A percentile compares a stretch with the other conserved stretches of the same genome.
Conservation (phyloP, 2,113 vertebrate genomes). For the Halichoerus grypus region DNA sequence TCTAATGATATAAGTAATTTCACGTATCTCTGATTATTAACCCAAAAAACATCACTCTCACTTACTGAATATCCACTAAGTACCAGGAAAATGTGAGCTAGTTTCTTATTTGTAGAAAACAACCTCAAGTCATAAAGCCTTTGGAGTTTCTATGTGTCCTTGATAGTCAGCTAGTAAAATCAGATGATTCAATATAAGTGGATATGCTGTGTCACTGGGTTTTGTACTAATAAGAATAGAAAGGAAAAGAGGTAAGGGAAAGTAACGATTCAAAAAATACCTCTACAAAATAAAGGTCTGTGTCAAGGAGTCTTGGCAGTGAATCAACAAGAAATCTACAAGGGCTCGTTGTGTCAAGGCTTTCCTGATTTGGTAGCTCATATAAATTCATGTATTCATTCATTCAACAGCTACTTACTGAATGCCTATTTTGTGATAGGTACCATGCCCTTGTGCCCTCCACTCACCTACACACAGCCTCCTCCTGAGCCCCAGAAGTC, state of each 20-base stretch:
- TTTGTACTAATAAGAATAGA: conserved; percentile 53
- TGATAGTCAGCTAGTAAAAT: conserved; percentile 25
- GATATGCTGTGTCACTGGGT: conserved; percentile 5
- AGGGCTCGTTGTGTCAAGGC: background rate
- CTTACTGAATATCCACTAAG: background rate
- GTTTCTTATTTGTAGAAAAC: background rate
- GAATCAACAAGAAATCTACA: conserved; percentile 55
- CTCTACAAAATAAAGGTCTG: conserved; percentile 32
- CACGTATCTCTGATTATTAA: background rate
- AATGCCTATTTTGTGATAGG: background rate
- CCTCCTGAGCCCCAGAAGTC: background rate
- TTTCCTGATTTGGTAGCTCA: background rate
- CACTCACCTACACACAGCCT: background rate
- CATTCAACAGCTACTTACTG: conserved; percentile 6
- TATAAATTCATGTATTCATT: conserved; percentile 54
- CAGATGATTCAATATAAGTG: background rate
- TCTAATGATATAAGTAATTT: conserved; percentile 28
- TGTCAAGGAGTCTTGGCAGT: conserved; percentile 68
- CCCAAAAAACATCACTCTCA: background rate
- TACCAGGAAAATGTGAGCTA: background rate
- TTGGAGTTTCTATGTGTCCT: conserved; percentile 1
- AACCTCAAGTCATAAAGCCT: background rate
- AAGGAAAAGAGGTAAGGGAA: conserved; percentile 42
- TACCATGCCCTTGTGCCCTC: background rate
- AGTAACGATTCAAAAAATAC: conserved; percentile 40